phyloP scores from a whole-genome alignment of 2,888 invertebrate genomes.

The Cheiracanthium punctorium region DNA sequence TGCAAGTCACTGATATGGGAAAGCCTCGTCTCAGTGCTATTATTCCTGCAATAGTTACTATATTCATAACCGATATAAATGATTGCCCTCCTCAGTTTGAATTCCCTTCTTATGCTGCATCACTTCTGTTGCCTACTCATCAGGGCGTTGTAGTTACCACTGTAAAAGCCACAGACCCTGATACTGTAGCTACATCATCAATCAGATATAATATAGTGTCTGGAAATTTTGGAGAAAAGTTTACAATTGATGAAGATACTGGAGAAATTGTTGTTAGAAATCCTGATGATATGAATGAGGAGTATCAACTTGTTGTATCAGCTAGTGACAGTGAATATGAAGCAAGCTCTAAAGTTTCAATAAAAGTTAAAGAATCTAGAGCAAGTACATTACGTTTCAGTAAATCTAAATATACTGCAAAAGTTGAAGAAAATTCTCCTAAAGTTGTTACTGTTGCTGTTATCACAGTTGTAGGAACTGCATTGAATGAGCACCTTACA shows the following conservation, averaged over 20 bases:
- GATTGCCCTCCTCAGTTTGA: slow-evolving; percentile 87
- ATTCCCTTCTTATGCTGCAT: slow-evolving; percentile 84
- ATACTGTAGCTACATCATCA: slow-evolving; percentile 83
- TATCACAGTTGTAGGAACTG: slow-evolving; percentile 89
- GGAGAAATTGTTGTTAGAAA: slow-evolving; percentile 70
- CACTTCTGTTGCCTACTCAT: slow-evolving; percentile 89
- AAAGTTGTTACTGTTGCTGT: slow-evolving; percentile 87
- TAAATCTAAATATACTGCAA: slow-evolving; percentile 85
- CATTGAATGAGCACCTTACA: slow-evolving; percentile 89
- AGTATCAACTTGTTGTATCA: slow-evolving; percentile 70
- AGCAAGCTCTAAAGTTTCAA: slow-evolving; percentile 83
- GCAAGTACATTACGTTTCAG: slow-evolving; percentile 88
- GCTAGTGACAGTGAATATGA: slow-evolving; percentile 81
- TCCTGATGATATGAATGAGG: slow-evolving; percentile 66
- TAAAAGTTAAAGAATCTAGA: slow-evolving; percentile 81
- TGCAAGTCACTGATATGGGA: slow-evolving; percentile 89
- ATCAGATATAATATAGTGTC: slow-evolving; percentile 86
- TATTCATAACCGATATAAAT: slow-evolving; percentile 92
- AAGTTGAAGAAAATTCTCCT: slow-evolving; percentile 89
- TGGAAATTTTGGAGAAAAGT: slow-evolving; percentile 74
- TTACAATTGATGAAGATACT: slow-evolving; percentile 69
- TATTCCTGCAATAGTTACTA: slow-evolving; percentile 86
- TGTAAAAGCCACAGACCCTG: slow-evolving; percentile 84
- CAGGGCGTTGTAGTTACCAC: slow-evolving; percentile 82
- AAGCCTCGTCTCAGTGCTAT: slow-evolving; percentile 87